Evolutionary conservation across 2,888 invertebrate species (phyloP).

Genomic region (Sericinus montela): DNA sequence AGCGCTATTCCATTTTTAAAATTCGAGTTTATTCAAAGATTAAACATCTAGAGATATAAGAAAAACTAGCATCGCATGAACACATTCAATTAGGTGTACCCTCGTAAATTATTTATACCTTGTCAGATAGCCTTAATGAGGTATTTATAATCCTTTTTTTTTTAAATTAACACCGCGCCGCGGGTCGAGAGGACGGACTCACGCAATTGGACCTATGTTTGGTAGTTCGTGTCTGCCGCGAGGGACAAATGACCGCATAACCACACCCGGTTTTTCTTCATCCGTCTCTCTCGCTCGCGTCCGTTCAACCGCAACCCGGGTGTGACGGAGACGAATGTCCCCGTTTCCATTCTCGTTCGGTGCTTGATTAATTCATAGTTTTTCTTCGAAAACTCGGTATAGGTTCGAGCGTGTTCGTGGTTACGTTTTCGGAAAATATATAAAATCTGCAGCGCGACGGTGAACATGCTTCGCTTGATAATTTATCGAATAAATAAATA

Average conservation of each 20-base stretch:
- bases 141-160: conserved; percentile 33
- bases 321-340: conserved; percentile 60
- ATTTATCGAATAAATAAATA: no score
- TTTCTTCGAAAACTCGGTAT: conserved; percentile 63
- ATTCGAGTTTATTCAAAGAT: no score
- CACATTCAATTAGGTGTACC: conserved; percentile 12
- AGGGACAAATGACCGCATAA: conserved; percentile 66
- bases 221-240: conserved; percentile 54
- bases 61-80: conserved; percentile 3
- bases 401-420: conserved; percentile 40
- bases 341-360: conserved; percentile 59
- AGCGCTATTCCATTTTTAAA: no score
- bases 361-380: conserved; percentile 71
- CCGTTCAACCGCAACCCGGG: conserved; percentile 29
- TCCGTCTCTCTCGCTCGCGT: conserved; percentile 46
- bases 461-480: no score
- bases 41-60: neutral
- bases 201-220: conserved; percentile 41
- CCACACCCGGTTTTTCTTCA: conserved; percentile 60
- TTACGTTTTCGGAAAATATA: conserved; percentile 61
- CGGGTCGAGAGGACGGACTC: conserved; percentile 35
- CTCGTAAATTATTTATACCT: conserved; percentile 18
- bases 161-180: conserved; percentile 35
- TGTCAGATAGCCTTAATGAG: conserved; percentile 25
- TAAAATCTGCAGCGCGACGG: conserved; percentile 27